Conservation (phyloP, 2,797 vertebrate species). For the Pterois miles region DNA sequence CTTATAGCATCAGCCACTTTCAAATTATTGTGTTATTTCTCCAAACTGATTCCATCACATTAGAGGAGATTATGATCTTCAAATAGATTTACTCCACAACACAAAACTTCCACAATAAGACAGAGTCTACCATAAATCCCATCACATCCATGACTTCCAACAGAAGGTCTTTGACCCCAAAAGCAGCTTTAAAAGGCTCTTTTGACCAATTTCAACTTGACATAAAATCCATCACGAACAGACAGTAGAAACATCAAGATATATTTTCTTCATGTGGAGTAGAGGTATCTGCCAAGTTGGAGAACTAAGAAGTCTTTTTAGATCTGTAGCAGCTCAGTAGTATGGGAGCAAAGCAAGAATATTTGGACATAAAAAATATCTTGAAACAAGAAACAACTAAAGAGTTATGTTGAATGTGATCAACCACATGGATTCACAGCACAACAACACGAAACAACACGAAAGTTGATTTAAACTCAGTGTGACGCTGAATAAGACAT, state of each 20-base stretch:
- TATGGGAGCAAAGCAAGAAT: background rate
- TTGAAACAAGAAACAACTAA: background rate
- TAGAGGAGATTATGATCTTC: constrained; percentile 14
- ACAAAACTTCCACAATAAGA: background rate
- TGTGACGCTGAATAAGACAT: background rate
- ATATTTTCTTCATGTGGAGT: background rate
- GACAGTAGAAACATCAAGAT: background rate
- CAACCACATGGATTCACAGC: background rate
- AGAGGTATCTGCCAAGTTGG: background rate
- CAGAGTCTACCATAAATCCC: background rate
- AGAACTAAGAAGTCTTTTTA: background rate
- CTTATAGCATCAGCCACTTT: background rate
- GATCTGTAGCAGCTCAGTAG: background rate
- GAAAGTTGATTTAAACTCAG: background rate
- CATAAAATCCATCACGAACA: background rate
- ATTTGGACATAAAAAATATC: background rate
- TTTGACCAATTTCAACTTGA: background rate
- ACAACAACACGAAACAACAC: background rate
- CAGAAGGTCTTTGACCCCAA: background rate
- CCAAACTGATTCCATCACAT: background rate
- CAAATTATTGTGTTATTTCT: background rate
- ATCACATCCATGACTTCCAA: background rate
- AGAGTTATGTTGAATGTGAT: background rate
- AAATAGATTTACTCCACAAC: background rate
- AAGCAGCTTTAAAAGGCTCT: background rate